phyloP scores from a whole-genome alignment of 2,888 invertebrate genomes.

The Cantharis flavilabris region DNA sequence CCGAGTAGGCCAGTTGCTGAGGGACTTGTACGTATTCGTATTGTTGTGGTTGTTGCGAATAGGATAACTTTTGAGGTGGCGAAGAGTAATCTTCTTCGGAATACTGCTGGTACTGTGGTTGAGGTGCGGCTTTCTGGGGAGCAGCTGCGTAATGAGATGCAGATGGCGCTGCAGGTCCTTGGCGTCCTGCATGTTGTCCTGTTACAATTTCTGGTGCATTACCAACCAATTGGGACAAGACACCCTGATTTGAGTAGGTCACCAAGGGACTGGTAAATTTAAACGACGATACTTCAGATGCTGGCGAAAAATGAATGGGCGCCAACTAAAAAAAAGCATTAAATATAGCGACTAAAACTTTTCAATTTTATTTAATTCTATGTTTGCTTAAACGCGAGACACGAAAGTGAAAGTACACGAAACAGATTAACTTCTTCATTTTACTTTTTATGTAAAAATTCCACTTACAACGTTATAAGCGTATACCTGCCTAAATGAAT shows the following conservation, averaged over 20 bases:
- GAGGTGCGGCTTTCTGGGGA: constrained; percentile 12
- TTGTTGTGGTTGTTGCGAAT: background rate
- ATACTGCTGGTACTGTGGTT: constrained; percentile 16
- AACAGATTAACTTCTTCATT: background rate
- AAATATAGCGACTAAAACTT: background rate
- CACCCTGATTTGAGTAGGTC: constrained; percentile 49
- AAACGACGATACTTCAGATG: constrained; percentile 53
- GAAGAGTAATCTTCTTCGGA: constrained; percentile 20
- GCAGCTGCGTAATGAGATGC: constrained; percentile 11
- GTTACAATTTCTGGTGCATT: constrained; percentile 33
- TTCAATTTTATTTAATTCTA: background rate
- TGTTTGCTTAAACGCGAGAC: background rate
- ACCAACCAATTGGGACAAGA: constrained; percentile 46
- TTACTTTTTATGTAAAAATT: background rate
- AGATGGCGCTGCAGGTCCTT: constrained; percentile 22
- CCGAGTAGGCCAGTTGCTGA: constrained; percentile 18
- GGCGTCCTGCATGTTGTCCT: constrained; percentile 15
- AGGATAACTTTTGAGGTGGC: constrained; percentile 1
- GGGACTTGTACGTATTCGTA: constrained; percentile 1
- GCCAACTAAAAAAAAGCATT: background rate
- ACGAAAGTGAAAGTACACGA: background rate
- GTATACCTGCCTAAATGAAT: background rate
- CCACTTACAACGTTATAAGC: background rate
- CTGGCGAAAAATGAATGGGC: constrained; percentile 45
- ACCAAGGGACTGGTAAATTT: constrained; percentile 52